Percentiles rank a stretch among this genome's conserved stretches.
Evolutionary conservation across 2,797 vertebrate genomes (phyloP).

Genomic region (Gymnoscopelus microlampas): DNA sequence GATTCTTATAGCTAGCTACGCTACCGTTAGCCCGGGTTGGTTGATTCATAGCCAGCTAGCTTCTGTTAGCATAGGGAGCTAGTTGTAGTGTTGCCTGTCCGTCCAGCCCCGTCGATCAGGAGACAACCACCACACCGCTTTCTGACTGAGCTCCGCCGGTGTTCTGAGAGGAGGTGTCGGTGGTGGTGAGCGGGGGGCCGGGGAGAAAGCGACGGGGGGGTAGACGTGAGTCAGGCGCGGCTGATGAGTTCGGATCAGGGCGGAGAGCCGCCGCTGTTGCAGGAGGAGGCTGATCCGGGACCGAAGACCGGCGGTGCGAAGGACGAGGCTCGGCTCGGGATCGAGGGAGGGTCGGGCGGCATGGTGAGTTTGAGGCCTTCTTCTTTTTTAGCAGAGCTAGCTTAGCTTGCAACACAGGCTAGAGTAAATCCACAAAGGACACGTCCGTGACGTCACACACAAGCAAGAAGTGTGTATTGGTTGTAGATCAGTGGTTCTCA

Average conservation of each 20-base stretch:
- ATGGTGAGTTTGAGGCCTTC: slow-evolving; percentile 84
- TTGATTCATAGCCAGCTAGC: slow-evolving; percentile 67
- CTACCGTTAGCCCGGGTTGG: slow-evolving; percentile 58
- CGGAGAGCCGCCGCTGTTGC: slow-evolving; percentile 85
- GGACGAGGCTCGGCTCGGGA: slow-evolving; percentile 78
- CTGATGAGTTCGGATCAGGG: slow-evolving; percentile 89
- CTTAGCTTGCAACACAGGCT: neutral
- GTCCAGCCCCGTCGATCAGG: slow-evolving; percentile 48
- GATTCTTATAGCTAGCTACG: slow-evolving; percentile 74
- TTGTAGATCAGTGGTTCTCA: too few species aligned
- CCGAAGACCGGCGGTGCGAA: slow-evolving; percentile 75
- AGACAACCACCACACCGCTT: slow-evolving; percentile 58
- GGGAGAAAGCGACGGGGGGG: slow-evolving; percentile 83
- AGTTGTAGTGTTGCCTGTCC: slow-evolving; percentile 54
- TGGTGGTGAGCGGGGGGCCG: slow-evolving; percentile 69
- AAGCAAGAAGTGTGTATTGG: too few species aligned
- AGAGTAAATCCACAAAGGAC: too few species aligned
- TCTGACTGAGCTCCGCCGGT: slow-evolving; percentile 50
- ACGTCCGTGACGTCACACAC: too few species aligned
- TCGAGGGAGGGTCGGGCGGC: slow-evolving; percentile 80
- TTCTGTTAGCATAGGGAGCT: slow-evolving; percentile 54
- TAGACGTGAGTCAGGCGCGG: slow-evolving; percentile 84
- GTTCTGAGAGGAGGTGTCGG: slow-evolving; percentile 39
- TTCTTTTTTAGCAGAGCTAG: slow-evolving; percentile 33
- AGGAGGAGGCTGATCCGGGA: slow-evolving; percentile 87